Evolutionary conservation across 2,113 vertebrate genomes (phyloP), one percentile per base, ranked within the genome.

Genomic region (Myiozetetes cayanensis): DNA sequence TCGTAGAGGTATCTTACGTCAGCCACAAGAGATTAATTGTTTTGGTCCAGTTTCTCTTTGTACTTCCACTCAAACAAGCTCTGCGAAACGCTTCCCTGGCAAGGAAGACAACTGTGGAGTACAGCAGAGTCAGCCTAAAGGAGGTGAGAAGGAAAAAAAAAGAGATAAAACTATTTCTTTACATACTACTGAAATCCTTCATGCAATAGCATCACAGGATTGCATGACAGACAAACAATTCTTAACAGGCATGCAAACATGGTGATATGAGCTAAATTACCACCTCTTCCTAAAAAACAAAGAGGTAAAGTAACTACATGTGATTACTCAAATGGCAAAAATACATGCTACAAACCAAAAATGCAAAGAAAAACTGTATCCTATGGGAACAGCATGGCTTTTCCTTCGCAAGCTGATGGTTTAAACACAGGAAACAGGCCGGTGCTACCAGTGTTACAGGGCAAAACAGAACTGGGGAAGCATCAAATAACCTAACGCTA

Each of bases 71-170:
- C 85, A 99, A 95, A 96, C 99, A 99, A 24, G 99, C 99, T 97
- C 98, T 99, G 52, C 99, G 98, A 96, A 99, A 99, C 0, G 99
- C 99, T 86, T 99, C 99, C 96, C 99, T 98, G 90, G 99, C 99
- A 44, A 99, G 94, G 97, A 99, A 99, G 19, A 99, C 97, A 70
- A 98, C 91, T 12, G 99, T 99, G 5, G 99, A 98, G 96, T 99
- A 99, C 78, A 99, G 98, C 6, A 99, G 95, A 7, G 98, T 99
- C n/a, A 99, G 91, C 97, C 99, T 99, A 93, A 58, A 88, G 30
- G 28, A 17, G 4, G 39, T 25, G 25, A 19, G 20, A 14, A 23
- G 8, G 4, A 18, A 28, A 20, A 24, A 22, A 27, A 21, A 13
- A 49, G 3, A 31, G 6, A 66, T 6, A 72, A 46, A 73, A 10